Conservation (phyloP, 1,140 invertebrate genomes). For the Brachionus sp. region DNA sequence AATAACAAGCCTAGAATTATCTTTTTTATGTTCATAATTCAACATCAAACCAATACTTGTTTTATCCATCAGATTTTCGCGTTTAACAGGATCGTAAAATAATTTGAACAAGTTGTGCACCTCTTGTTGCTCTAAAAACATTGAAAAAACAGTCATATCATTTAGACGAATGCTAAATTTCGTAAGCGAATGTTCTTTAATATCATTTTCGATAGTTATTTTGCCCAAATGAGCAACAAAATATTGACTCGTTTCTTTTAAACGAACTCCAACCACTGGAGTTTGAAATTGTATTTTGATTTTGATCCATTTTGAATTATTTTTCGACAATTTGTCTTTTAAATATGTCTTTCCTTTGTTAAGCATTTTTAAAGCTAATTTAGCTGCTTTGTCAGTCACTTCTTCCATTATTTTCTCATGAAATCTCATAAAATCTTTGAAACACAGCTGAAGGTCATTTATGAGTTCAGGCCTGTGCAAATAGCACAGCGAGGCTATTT, state of each 20-base stretch:
- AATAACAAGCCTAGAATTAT: not conserved
- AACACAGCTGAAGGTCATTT: slow-evolving; percentile 72
- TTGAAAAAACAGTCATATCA: slow-evolving; percentile 81
- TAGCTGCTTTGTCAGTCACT: slow-evolving; percentile 82
- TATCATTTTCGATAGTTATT: slow-evolving; percentile 66
- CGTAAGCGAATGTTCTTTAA: not conserved
- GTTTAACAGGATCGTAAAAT: slow-evolving; percentile 52
- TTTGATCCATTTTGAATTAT: slow-evolving; percentile 49
- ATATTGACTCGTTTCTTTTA: slow-evolving; percentile 73
- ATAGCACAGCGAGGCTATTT: slow-evolving; percentile 87
- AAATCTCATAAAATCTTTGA: slow-evolving; percentile 74
- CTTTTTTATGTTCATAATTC: not conserved
- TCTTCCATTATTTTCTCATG: slow-evolving; percentile 72
- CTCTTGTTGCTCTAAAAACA: slow-evolving; percentile 64
- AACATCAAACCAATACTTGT: slow-evolving; percentile 19
- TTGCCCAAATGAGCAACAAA: slow-evolving; percentile 87
- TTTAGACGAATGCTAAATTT: slow-evolving; percentile 66
- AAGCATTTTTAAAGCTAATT: slow-evolving; percentile 46
- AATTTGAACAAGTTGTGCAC: slow-evolving; percentile 41
- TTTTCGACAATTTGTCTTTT: slow-evolving; percentile 11
- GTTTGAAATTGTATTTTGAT: slow-evolving; percentile 75
- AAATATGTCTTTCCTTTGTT: slow-evolving; percentile 16
- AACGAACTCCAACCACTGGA: slow-evolving; percentile 80
- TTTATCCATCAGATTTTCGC: slow-evolving; percentile 22
- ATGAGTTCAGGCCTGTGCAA: slow-evolving; percentile 81